A percentile compares a stretch with the other conserved stretches of the same genome.
phyloP scores from a whole-genome alignment of 2,888 invertebrate genomes.

The Scaptomyza cyrtandrae region DNA sequence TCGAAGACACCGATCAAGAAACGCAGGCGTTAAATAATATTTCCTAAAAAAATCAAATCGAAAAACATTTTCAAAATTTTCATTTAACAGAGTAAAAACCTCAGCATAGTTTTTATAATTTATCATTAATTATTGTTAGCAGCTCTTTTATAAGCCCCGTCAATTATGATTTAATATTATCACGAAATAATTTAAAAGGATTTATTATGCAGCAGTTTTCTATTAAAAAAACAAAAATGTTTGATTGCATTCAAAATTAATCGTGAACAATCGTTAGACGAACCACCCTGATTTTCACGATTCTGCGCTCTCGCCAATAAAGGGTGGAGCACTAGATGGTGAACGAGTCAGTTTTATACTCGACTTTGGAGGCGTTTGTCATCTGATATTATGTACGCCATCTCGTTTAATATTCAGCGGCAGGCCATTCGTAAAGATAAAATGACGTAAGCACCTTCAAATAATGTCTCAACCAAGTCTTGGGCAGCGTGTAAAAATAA shows the following conservation, averaged over 20 bases:
- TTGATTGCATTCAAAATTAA: background rate
- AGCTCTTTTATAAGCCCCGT: background rate
- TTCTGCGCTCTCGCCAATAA: constrained; percentile 55
- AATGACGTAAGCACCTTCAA: constrained; percentile 70
- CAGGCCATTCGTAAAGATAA: constrained; percentile 43
- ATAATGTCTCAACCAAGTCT: constrained; percentile 68
- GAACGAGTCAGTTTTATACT: constrained; percentile 62
- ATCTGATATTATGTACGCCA: constrained; percentile 60
- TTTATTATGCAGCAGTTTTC: background rate
- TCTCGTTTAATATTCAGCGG: constrained; percentile 41
- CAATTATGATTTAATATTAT: background rate
- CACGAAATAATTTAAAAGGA: background rate
- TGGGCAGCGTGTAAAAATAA: constrained; percentile 77
- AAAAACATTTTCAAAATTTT: constrained; percentile 1
- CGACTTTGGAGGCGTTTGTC: constrained; percentile 41
- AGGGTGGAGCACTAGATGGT: constrained; percentile 54
- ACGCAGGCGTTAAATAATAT: background rate
- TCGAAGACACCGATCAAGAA: background rate
- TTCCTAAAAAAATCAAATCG: background rate
- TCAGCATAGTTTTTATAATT: background rate
- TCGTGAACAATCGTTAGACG: constrained; percentile 4
- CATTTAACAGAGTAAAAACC: background rate
- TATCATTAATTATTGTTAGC: background rate
- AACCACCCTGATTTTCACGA: constrained; percentile 37
- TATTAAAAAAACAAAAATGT: constrained; percentile 15